Evolutionary conservation across 2,888 invertebrate genomes (phyloP).

Genomic region (Lepidocyrtinus sp.): DNA sequence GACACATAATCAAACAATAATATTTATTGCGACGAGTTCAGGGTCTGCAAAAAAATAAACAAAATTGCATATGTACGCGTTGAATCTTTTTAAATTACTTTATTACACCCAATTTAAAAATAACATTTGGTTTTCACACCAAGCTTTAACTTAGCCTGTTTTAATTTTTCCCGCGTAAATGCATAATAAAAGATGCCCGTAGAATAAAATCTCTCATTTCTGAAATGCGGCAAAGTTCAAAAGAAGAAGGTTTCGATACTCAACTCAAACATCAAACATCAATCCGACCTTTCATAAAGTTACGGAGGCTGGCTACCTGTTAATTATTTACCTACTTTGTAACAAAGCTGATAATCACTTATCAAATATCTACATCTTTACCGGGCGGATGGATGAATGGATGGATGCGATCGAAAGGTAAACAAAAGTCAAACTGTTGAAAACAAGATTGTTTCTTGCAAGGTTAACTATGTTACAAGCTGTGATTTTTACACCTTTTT

Average conservation of each 20-base stretch:
- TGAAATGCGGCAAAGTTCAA: too few species aligned
- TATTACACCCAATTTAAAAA: too few species aligned
- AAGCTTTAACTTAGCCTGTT: too few species aligned
- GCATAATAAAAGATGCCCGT: too few species aligned
- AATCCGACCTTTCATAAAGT: too few species aligned
- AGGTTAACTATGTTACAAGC: background rate
- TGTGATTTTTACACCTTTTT: slow-evolving; percentile 1
- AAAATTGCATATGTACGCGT: background rate
- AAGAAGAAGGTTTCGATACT: too few species aligned
- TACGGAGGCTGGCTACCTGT: slow-evolving; percentile 3
- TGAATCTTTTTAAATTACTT: too few species aligned
- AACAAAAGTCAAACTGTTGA: background rate
- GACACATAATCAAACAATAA: slow-evolving; percentile 11
- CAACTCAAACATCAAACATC: too few species aligned
- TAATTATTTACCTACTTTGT: background rate
- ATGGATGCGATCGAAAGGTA: background rate
- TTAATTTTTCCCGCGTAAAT: too few species aligned
- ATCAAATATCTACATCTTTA: background rate
- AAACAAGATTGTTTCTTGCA: background rate
- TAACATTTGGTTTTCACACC: too few species aligned
- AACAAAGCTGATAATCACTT: slow-evolving; percentile 6
- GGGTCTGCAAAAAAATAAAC: background rate
- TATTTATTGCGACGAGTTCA: background rate
- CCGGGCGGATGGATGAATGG: background rate
- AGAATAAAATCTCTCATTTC: too few species aligned